These are phyloP conservation scores for Oceanodroma leucorhoa DNA, from an alignment of 2,797 vertebrate genomes.

Conservation along the genomic window DNA sequence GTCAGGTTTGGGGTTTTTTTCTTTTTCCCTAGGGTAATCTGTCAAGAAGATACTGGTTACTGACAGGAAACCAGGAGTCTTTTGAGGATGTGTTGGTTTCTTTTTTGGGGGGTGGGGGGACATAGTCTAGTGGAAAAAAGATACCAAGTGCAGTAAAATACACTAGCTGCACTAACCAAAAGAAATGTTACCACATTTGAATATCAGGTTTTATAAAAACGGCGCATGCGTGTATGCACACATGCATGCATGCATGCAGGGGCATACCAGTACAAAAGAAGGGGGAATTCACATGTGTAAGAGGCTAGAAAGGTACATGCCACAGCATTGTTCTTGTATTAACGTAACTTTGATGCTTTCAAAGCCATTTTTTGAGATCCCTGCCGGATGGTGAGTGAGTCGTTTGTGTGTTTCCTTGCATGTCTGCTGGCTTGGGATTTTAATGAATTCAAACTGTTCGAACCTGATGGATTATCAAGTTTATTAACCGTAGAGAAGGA, in stretches of 20 bases:
- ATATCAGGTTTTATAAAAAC: not conserved
- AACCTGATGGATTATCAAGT: not conserved
- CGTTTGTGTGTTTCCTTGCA: not conserved
- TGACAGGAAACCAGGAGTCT: conserved; percentile 1
- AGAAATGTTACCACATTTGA: not conserved
- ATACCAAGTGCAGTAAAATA: not conserved
- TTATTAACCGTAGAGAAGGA: not conserved
- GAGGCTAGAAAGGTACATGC: not conserved
- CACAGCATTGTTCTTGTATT: not conserved
- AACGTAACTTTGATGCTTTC: not conserved
- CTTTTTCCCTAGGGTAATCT: not conserved
- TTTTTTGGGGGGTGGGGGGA: not conserved
- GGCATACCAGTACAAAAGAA: fast-evolving
- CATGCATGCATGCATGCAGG: not conserved
- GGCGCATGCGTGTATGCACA: fast-evolving
- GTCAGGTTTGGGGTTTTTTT: not conserved
- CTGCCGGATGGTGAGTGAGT: fast-evolving
- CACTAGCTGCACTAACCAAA: not conserved
- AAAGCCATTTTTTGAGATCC: not conserved
- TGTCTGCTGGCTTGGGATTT: not conserved
- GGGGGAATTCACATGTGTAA: fast-evolving
- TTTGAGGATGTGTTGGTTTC: not conserved
- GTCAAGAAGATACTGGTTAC: not conserved
- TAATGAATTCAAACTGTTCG: not conserved
- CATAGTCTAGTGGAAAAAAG: not conserved